Percentiles rank a stretch among this genome's conserved stretches.
phyloP scores from a whole-genome alignment of 2,888 invertebrate genomes.

The Tethea ocularis region DNA sequence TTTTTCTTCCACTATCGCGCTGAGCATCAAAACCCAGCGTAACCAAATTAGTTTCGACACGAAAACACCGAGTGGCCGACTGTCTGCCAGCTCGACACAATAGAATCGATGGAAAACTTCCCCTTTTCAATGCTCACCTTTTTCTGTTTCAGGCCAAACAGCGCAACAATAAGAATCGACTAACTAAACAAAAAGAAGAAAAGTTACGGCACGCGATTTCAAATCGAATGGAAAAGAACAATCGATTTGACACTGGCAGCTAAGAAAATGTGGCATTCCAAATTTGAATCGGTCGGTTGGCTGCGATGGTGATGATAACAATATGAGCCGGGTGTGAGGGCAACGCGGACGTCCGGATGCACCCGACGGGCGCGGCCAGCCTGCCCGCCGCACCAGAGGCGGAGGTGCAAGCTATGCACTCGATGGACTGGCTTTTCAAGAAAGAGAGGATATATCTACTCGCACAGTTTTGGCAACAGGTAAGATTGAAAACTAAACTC shows the following conservation, averaged over 20 bases:
- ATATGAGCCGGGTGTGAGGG: slow-evolving; percentile 68
- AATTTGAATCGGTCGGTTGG: slow-evolving; percentile 36
- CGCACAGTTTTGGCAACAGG: slow-evolving; percentile 98
- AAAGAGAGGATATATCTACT: slow-evolving; percentile 97
- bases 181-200: slow-evolving; percentile 40
- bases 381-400: slow-evolving; percentile 93
- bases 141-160: slow-evolving; percentile 75
- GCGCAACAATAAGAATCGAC: slow-evolving; percentile 63
- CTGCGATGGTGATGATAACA: slow-evolving; percentile 49
- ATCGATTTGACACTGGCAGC: slow-evolving; percentile 51
- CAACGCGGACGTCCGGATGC: slow-evolving; percentile 85
- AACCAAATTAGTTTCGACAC: slow-evolving; percentile 83
- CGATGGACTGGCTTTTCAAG: slow-evolving; percentile 98
- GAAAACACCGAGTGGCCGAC: slow-evolving; percentile 72
- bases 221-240: slow-evolving; percentile 54
- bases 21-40: slow-evolving; percentile 61
- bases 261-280: slow-evolving; percentile 47
- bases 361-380: slow-evolving; percentile 88
- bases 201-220: slow-evolving; percentile 48
- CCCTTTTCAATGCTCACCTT: slow-evolving; percentile 68
- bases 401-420: slow-evolving; percentile 97
- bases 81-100: slow-evolving; percentile 66
- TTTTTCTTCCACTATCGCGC: slow-evolving; percentile 70
- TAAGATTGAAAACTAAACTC: slow-evolving; percentile 77
- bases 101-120: slow-evolving; percentile 73